phyloP scores from a whole-genome alignment of 2,797 vertebrate genomes.

The Antennarius maculatus region DNA sequence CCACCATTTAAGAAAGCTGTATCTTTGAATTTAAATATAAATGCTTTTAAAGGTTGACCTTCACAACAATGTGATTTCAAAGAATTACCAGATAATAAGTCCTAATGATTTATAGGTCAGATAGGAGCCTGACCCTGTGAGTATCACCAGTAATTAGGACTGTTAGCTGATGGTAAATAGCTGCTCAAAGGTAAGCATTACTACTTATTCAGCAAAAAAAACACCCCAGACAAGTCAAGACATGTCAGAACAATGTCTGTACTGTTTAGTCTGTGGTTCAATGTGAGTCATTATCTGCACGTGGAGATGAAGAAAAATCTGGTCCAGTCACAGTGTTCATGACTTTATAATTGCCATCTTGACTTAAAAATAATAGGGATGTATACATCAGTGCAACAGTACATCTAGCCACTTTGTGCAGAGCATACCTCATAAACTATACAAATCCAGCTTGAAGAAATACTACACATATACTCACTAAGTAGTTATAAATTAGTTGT shows the following conservation, averaged over 20 bases:
- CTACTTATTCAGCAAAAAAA: constrained; percentile 33
- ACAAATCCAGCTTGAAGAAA: no score
- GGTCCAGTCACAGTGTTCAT: constrained; percentile 20
- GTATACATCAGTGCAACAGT: no score
- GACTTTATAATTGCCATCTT: not conserved
- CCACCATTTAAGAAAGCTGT: no score
- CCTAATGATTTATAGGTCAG: constrained; percentile 17
- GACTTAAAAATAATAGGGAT: no score
- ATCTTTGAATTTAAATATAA: constrained; percentile 1
- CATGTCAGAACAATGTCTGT: constrained; percentile 43
- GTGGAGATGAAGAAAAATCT: constrained; percentile 10
- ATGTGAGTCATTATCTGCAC: constrained; percentile 37
- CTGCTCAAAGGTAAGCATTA: constrained; percentile 9
- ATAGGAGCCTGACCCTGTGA: constrained; percentile 16
- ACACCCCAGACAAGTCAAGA: constrained; percentile 41
- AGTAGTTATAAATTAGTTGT: no score
- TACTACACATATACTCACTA: no score
- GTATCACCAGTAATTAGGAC: constrained; percentile 23
- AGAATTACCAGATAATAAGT: not conserved
- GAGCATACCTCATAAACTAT: no score
- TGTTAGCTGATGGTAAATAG: constrained; percentile 15
- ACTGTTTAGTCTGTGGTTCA: constrained; percentile 38
- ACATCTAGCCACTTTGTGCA: no score
- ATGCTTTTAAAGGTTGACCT: not conserved
- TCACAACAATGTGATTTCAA: not conserved